A percentile compares a stretch with the other conserved stretches of the same genome.
Evolutionary conservation across 2,888 invertebrate species (phyloP).

Genomic region (Thelaira solivaga): DNA sequence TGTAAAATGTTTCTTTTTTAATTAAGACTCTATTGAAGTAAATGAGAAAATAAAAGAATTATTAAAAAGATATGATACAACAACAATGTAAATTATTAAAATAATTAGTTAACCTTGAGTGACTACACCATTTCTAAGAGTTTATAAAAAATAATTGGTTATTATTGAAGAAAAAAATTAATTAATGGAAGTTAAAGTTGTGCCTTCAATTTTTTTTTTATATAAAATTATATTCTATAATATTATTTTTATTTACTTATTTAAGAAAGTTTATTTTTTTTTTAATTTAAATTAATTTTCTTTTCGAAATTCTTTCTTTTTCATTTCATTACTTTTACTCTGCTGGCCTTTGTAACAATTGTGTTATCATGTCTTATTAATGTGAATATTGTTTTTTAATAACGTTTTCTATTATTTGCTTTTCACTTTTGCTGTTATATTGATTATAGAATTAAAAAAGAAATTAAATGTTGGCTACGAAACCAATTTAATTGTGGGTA

Average conservation of each 20-base stretch:
- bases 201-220: too few relatives aligned
- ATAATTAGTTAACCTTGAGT: constrained; percentile 3
- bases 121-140: neutral
- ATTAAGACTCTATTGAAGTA: too few relatives aligned
- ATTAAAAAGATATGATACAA: neutral
- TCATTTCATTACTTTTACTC: constrained; percentile 37
- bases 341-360: constrained; percentile 32
- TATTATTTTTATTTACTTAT: neutral
- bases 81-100: constrained; percentile 2
- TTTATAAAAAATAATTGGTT: too few relatives aligned
- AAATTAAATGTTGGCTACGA: neutral
- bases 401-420: constrained; percentile 33
- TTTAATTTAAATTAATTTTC: constrained; percentile 17
- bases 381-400: too few relatives aligned
- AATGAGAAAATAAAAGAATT: constrained; percentile 28
- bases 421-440: constrained; percentile 26
- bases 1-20: too few relatives aligned
- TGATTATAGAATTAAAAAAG: constrained; percentile 18
- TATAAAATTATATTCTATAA: too few relatives aligned
- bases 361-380: neutral
- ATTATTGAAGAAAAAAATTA: too few relatives aligned
- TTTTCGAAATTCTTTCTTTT: constrained; percentile 31
- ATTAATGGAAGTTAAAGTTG: too few relatives aligned
- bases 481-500: constrained; percentile 3
- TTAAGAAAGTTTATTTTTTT: constrained; percentile 20